These are phyloP conservation scores for Leptosomus discolor DNA, from an alignment of 2,113 vertebrate species.

Conservation along the genomic window DNA sequence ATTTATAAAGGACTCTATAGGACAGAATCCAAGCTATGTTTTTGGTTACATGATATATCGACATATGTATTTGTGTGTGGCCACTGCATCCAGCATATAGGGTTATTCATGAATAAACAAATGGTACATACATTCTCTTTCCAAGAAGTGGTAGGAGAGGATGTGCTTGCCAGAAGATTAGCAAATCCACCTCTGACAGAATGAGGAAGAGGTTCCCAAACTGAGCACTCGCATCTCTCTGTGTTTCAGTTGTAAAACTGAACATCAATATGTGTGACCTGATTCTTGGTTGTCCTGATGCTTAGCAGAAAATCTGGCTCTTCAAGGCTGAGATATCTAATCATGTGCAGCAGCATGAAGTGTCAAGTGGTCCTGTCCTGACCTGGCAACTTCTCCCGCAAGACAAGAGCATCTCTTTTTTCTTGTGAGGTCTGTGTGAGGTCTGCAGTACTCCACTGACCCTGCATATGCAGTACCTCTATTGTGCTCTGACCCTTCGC, in stretches of 20 bases:
- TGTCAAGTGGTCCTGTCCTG: neutral
- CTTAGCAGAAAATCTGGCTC: neutral
- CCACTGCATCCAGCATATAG: neutral
- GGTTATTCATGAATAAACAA: neutral
- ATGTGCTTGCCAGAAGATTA: neutral
- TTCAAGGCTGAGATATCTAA: neutral
- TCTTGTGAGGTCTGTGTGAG: neutral
- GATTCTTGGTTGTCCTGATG: neutral
- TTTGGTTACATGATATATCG: neutral
- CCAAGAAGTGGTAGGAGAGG: neutral
- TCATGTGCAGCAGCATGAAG: neutral
- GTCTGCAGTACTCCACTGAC: neutral
- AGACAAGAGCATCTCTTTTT: neutral
- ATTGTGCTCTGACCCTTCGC: neutral
- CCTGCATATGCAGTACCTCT: neutral
- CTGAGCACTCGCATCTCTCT: neutral
- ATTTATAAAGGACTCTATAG: neutral
- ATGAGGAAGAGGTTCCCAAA: neutral
- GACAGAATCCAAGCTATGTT: neutral
- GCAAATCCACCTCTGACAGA: neutral
- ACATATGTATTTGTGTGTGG: accelerated
- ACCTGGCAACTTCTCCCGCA: neutral
- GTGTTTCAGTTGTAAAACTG: neutral
- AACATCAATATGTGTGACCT: accelerated
- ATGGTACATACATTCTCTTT: neutral